These are phyloP conservation scores for Ascaphus truei DNA, from an alignment of 2,113 vertebrate species.

Conservation along the genomic window DNA sequence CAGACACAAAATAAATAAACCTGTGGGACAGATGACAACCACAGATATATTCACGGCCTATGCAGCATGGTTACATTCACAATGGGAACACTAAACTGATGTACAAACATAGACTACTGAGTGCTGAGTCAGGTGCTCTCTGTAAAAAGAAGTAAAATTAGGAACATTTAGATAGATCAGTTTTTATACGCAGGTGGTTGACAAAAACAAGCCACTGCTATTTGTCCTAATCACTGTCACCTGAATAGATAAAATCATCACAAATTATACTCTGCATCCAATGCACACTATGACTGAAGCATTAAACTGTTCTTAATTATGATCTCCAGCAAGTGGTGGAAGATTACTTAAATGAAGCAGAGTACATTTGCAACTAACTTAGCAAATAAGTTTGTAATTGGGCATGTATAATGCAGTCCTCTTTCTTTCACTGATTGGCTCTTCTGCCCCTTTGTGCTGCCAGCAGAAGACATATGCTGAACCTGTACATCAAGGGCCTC, in stretches of 20 bases:
- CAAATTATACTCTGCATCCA: slow-evolving; percentile 6
- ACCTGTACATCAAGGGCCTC: too few species aligned
- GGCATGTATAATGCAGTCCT: background rate
- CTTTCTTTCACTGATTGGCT: background rate
- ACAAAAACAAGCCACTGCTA: slow-evolving; percentile 12
- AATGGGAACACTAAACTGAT: background rate
- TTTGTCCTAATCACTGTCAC: slow-evolving; percentile 30
- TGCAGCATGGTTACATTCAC: background rate
- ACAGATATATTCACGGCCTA: background rate
- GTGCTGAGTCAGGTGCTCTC: background rate
- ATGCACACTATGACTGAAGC: background rate
- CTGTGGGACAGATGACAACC: background rate
- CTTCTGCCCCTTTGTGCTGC: background rate
- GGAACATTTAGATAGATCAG: background rate
- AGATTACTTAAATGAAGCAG: background rate
- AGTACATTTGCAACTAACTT: background rate
- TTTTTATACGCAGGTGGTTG: slow-evolving; percentile 13
- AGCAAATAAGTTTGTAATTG: slow-evolving; percentile 5
- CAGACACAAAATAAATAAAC: background rate
- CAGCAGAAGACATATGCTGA: too few species aligned
- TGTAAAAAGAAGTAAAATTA: slow-evolving; percentile 11
- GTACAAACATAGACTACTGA: background rate
- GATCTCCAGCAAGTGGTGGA: background rate
- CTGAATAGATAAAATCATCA: slow-evolving; percentile 17
- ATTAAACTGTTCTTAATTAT: slow-evolving; percentile 15